These are phyloP conservation scores for Psilopsiagon aymara DNA, from an alignment of 2,113 vertebrate genomes.

Conservation along the genomic window DNA sequence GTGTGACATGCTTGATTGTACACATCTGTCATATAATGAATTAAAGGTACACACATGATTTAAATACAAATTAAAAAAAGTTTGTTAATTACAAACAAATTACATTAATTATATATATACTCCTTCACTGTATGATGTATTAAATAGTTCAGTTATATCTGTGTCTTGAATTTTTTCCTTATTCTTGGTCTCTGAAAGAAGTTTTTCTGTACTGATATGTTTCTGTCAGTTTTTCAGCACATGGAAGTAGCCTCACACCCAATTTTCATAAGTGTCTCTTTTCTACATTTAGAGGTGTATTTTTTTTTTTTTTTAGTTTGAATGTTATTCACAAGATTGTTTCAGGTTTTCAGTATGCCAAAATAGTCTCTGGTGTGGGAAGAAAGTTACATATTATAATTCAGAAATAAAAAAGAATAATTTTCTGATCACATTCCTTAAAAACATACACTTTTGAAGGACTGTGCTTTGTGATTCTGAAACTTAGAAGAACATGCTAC, in stretches of 20 bases:
- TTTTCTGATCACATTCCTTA: not conserved
- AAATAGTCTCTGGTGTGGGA: too few relatives aligned
- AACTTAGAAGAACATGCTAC: not conserved
- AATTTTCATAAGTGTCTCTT: not conserved
- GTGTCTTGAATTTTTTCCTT: not conserved
- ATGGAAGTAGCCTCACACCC: accelerated
- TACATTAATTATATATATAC: not conserved
- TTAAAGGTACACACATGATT: not conserved
- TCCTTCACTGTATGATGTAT: not conserved
- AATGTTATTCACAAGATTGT: too few relatives aligned
- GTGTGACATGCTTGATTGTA: not conserved
- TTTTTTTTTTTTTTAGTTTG: too few relatives aligned
- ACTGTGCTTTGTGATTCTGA: not conserved
- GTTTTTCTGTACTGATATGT: not conserved
- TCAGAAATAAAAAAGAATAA: not conserved
- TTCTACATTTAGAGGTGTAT: not conserved
- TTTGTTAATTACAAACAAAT: not conserved
- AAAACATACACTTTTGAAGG: not conserved
- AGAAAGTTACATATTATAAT: not conserved
- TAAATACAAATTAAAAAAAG: not conserved
- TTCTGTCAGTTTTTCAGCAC: not conserved
- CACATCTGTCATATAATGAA: not conserved
- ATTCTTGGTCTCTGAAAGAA: not conserved
- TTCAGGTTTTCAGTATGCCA: too few relatives aligned
- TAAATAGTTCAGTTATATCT: not conserved